phyloP scores from a whole-genome alignment of 1,140 invertebrate genomes.

The Periplaneta americana region DNA sequence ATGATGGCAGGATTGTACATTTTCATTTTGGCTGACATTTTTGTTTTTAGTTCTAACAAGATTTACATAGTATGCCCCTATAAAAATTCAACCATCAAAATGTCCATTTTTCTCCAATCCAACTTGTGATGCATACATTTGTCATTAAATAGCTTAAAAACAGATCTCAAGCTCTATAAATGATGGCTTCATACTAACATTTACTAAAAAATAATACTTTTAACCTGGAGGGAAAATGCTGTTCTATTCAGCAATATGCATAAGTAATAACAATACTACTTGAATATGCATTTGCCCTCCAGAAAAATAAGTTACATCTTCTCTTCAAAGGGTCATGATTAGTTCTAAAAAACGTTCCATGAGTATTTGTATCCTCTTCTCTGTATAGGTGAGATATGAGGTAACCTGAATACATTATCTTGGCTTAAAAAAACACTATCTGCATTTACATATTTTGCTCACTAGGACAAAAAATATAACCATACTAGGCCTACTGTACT shows the following conservation, averaged over 20 bases:
- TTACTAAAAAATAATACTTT: conserved; percentile 13
- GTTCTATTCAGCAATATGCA: background rate
- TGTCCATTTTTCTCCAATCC: conserved; percentile 2
- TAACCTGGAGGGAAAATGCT: background rate
- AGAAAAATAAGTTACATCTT: conserved; percentile 8
- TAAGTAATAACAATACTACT: background rate
- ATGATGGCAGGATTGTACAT: conserved; percentile 18
- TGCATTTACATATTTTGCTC: conserved; percentile 2
- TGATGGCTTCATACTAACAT: conserved; percentile 1
- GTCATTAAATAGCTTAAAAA: background rate
- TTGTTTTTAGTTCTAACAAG: background rate
- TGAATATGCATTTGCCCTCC: conserved; percentile 3
- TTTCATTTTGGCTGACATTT: background rate
- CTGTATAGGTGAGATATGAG: conserved; percentile 13
- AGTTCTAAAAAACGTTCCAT: conserved; percentile 1
- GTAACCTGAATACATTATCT: conserved; percentile 10
- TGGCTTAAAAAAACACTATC: background rate
- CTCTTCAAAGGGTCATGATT: background rate
- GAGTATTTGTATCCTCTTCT: conserved; percentile 13
- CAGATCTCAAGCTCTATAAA: background rate
- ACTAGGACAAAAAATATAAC: conserved; percentile 6
- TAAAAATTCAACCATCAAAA: background rate
- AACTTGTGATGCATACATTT: background rate
- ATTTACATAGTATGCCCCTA: background rate
- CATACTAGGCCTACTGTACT: conserved; percentile 13